phyloP scores from a whole-genome alignment of 2,113 vertebrate genomes.

The Burhinus oedicnemus region DNA sequence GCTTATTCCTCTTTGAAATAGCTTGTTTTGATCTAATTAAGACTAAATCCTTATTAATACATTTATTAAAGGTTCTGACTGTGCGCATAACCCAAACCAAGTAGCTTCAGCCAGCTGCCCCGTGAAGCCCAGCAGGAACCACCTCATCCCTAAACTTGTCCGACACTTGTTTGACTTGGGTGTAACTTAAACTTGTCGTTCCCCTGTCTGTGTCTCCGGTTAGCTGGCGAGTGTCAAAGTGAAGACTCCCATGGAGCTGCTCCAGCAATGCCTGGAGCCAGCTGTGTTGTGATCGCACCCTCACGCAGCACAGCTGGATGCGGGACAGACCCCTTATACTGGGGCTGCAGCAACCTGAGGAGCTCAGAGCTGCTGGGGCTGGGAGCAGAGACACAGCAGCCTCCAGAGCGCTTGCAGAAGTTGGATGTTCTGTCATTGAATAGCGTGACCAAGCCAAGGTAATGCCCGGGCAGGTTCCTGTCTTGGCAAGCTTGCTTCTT shows the following conservation, averaged over 20 bases:
- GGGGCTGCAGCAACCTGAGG: no score
- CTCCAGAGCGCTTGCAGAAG: no score
- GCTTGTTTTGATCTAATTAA: slow-evolving; percentile 35
- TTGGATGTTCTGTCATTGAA: not conserved
- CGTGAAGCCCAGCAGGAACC: not conserved
- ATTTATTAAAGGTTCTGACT: not conserved
- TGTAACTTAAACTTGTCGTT: not conserved
- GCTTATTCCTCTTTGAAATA: not conserved
- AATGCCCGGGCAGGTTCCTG: not conserved
- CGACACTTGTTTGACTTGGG: rapidly evolving
- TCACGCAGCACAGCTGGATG: not conserved
- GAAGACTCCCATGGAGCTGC: not conserved
- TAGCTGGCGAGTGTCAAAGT: not conserved
- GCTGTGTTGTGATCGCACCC: not conserved
- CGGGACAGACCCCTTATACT: not conserved
- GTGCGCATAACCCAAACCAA: not conserved
- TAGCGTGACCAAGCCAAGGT: rapidly evolving
- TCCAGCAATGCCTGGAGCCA: not conserved
- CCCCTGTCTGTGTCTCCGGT: not conserved
- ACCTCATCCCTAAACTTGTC: not conserved
- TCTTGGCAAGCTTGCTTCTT: not conserved
- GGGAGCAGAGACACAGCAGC: not conserved
- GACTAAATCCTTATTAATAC: not conserved
- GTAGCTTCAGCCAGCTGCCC: not conserved
- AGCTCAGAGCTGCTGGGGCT: rapidly evolving